Evolutionary conservation across 1,140 invertebrate genomes (phyloP), one percentile per base, ranked within the genome.

Genomic region (Heterodera carotae): DNA sequence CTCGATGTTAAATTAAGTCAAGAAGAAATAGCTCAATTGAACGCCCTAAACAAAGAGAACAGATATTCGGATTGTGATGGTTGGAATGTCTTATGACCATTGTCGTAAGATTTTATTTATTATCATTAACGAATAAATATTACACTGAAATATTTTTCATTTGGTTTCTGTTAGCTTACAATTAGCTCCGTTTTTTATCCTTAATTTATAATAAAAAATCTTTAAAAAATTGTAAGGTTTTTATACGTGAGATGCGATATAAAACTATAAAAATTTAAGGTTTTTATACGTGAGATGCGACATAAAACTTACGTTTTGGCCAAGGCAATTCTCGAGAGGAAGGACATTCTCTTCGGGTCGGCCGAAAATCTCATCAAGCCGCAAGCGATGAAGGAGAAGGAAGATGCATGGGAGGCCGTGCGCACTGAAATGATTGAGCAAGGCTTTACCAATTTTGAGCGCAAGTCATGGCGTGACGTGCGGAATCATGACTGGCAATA

Each of bases 21-120:
- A n/a, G 77, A 79, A 25, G 81, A 82, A 15, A 80, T 82, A 31
- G 3, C 60, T 36, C 34, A 27, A 27, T 31, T 82, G 31, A 83
- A 74, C 12, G 60, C 34, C 4, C 60, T 82, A 22, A 78, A 82
- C 68, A 64, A 68, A 31, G 34, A 75, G 18, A 68, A 74, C n/a
- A 69, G 66, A 29, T 83, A 84, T 56, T 76, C 76, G 27, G 82
- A 84, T 71, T 81, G 80, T 70, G 75, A 69, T 56, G 81, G 81
- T 22, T 81, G 80, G 80, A 82, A 82, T 60, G 80, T 81, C 10
- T 22, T 27, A 27, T 80, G 29, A 78, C n/a, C n/a, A n/a, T n/a
- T n/a, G n/a, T n/a, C n/a, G n/a, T n/a, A n/a, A n/a, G n/a, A n/a
- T n/a, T n/a, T n/a, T n/a, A n/a, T n/a, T n/a, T n/a, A n/a, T n/a